Conservation (phyloP, 2,797 vertebrate species). For the Pangasius krempfi region DNA sequence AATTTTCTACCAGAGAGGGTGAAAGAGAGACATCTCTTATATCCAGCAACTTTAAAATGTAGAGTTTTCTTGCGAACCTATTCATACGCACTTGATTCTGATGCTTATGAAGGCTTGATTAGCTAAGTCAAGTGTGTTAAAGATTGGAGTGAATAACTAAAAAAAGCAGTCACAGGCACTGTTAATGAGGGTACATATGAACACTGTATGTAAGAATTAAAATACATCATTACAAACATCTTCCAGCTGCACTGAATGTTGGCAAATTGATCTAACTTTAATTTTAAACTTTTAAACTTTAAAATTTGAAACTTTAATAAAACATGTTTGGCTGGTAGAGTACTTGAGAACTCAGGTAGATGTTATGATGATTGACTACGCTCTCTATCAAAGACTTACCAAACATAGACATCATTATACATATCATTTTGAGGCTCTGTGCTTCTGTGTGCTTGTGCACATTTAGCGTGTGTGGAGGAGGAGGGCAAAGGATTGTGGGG, state of each 20-base stretch:
- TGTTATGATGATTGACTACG: background rate
- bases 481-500: conserved; percentile 5
- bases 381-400: background rate
- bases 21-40: background rate
- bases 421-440: background rate
- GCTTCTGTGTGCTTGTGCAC: conserved; percentile 21
- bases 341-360: background rate
- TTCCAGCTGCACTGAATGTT: background rate
- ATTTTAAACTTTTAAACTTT: background rate
- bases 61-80: background rate
- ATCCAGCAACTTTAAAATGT: background rate
- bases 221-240: background rate
- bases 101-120: background rate
- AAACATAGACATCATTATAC: background rate
- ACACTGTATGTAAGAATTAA: background rate
- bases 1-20: background rate
- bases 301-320: background rate
- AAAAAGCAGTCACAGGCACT: background rate
- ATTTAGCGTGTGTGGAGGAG: conserved; percentile 11
- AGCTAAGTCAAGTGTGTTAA: background rate
- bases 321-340: background rate
- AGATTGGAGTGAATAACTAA: no score
- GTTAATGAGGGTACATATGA: background rate
- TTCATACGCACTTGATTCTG: background rate
- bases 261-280: background rate